Evolutionary conservation across 2,797 vertebrate species (phyloP), one percentile per base, ranked within the genome.

Genomic region (Pteropus rufus): DNA sequence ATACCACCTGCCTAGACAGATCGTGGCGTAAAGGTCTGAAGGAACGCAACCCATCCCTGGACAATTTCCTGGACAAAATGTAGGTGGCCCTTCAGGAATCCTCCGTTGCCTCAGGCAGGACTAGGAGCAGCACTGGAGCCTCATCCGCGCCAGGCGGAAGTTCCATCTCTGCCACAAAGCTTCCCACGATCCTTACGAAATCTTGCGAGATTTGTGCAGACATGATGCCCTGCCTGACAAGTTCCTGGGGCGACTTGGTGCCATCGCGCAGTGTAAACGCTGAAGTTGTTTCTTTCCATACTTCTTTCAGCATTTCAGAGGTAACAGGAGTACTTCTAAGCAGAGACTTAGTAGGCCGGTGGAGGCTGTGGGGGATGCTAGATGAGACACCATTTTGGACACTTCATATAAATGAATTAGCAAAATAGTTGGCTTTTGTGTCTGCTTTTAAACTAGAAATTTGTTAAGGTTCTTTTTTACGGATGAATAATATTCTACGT

Each of bases 21-120:
- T 99, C 56, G 99, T 99, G 12, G 95, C 99, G 99, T 88, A 99
- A 99, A 98, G 99, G 99, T 86, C 98, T 99, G 54, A 99, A 99
- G 95, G 99, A 99, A 93, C 99, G 99, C 26, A 97, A 99, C 97
- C 99, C 99, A 0, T 98, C 98, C 26, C 98, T 99, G 93, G 99
- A 99, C 91, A 99, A 99, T 15, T 49, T 49, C 99, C 98, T 99
- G 95, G 99, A 99, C 98, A 99, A 99, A 98, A 96, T 99, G 98
- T 99, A 99, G 98, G 69, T 7, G 0, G 39, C 36, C 23, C 21
- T 8, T 7, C 41, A 31, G 15, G 24, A 16, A 41, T 44, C 8
- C 44, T 84, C 92, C n/a, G 58, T 54, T 46, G 0, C 24, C 49
- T 56, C 9, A n/a, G 41, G 72, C 1, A 2, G 69, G 36, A 16